Percentiles rank a stretch among this genome's conserved stretches.
These are phyloP conservation scores for Phthorimaea operculella DNA, from an alignment of 1,140 invertebrate species.

Conservation along the genomic window DNA sequence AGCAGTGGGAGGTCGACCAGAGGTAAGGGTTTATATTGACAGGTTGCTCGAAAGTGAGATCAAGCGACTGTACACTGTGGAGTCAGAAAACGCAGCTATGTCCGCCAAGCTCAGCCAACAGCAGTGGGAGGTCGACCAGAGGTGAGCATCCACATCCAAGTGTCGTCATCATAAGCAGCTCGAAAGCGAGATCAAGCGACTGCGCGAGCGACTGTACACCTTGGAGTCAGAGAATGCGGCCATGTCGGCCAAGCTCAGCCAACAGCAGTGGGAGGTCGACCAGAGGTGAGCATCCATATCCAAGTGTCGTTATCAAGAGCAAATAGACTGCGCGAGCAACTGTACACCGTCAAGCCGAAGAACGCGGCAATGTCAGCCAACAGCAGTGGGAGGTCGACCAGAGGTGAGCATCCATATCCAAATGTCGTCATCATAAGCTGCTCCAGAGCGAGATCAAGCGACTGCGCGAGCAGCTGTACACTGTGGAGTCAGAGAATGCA, in stretches of 20 bases:
- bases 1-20: slow-evolving; percentile 96
- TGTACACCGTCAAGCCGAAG: slow-evolving; percentile 91
- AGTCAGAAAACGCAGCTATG: slow-evolving; percentile 93
- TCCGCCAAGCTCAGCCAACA: slow-evolving; percentile 88
- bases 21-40: slow-evolving; percentile 57
- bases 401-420: slow-evolving; percentile 60
- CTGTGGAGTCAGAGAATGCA: slow-evolving; percentile 92
- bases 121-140: slow-evolving; percentile 40
- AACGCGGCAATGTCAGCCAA: slow-evolving; percentile 92
- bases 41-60: too few relatives aligned
- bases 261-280: slow-evolving; percentile 96
- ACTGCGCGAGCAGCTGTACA: slow-evolving; percentile 87
- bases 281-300: slow-evolving; percentile 70
- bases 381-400: slow-evolving; percentile 97
- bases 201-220: slow-evolving; percentile 88
- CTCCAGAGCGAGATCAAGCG: slow-evolving; percentile 92
- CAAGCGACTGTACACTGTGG: slow-evolving; percentile 88
- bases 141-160: slow-evolving; percentile 35
- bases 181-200: slow-evolving; percentile 89
- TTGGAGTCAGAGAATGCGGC: slow-evolving; percentile 94
- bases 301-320: slow-evolving; percentile 91
- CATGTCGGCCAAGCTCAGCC: slow-evolving; percentile 90
- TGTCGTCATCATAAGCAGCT: slow-evolving; percentile 81
- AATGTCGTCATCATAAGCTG: slow-evolving; percentile 83
- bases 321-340: slow-evolving; percentile 89